A percentile compares a stretch with the other conserved stretches of the same genome.
These are phyloP conservation scores for Matsumurasca onukii DNA, from an alignment of 1,140 invertebrate species.

Conservation along the genomic window DNA sequence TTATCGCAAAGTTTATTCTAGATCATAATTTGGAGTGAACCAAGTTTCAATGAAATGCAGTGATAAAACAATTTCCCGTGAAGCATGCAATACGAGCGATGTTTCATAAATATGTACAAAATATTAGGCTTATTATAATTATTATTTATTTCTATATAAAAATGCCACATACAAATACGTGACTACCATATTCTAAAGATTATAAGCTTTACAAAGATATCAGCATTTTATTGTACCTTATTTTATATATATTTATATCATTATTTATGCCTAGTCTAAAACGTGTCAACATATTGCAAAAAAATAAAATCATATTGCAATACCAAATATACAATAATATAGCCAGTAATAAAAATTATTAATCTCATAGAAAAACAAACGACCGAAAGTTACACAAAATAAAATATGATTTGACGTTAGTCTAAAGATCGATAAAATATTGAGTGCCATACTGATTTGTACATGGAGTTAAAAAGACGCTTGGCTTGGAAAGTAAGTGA, in stretches of 20 bases:
- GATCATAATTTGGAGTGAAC: background rate
- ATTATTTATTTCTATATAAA: conserved; percentile 25
- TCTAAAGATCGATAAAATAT: too few species aligned
- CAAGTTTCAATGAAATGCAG: background rate
- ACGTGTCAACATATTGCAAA: conserved; percentile 16
- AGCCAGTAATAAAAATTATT: too few species aligned
- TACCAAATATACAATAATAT: too few species aligned
- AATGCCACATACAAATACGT: conserved; percentile 19
- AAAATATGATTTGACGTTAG: too few species aligned
- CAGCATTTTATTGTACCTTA: conserved; percentile 26
- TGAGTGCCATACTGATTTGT: too few species aligned
- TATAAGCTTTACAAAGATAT: conserved; percentile 23
- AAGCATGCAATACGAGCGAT: conserved; percentile 1
- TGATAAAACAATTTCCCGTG: conserved; percentile 20
- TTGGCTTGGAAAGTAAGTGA: too few species aligned
- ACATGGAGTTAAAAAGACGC: too few species aligned
- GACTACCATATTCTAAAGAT: conserved; percentile 16
- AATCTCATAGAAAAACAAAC: too few species aligned
- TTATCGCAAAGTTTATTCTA: background rate
- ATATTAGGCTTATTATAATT: conserved; percentile 24
- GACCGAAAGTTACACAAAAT: too few species aligned
- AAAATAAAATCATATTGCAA: conserved; percentile 10
- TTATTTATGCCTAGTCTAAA: conserved; percentile 12
- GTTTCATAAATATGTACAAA: conserved; percentile 17
- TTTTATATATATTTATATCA: background rate